A percentile compares a stretch with the other conserved stretches of the same genome.
Conservation (phyloP, 2,113 vertebrate genomes). For the Lepus europaeus region DNA sequence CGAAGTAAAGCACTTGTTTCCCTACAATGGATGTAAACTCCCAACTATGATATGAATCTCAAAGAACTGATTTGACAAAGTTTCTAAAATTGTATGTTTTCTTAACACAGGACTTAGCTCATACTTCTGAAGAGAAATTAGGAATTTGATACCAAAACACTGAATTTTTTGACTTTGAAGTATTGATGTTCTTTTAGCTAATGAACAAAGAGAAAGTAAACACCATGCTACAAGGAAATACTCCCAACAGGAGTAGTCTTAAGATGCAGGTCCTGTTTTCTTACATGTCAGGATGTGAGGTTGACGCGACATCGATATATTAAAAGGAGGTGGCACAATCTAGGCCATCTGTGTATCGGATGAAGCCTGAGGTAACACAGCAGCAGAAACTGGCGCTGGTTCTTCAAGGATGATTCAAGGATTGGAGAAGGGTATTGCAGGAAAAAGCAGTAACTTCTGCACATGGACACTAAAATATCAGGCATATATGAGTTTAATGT, state of each 20-base stretch:
- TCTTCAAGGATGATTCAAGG: background rate
- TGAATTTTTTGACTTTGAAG: background rate
- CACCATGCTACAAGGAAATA: background rate
- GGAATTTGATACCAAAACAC: background rate
- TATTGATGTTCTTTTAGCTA: background rate
- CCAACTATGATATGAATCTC: background rate
- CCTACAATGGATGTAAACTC: background rate
- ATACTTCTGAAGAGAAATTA: background rate
- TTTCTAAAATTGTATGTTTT: background rate
- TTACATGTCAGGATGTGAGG: background rate
- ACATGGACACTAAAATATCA: background rate
- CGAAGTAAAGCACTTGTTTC: background rate
- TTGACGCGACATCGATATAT: background rate
- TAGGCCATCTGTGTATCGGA: rapidly evolving
- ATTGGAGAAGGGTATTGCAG: background rate
- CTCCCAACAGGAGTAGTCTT: background rate
- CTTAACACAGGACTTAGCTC: background rate
- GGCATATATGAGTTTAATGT: background rate
- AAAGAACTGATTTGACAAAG: background rate
- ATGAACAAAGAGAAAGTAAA: background rate
- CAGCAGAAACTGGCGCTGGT: rapidly evolving
- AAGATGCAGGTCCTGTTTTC: background rate
- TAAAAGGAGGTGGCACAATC: background rate
- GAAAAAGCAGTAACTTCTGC: background rate
- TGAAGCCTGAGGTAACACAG: background rate